phyloP scores from a whole-genome alignment of 2,797 vertebrate species.

The Catostomus latipinnis region DNA sequence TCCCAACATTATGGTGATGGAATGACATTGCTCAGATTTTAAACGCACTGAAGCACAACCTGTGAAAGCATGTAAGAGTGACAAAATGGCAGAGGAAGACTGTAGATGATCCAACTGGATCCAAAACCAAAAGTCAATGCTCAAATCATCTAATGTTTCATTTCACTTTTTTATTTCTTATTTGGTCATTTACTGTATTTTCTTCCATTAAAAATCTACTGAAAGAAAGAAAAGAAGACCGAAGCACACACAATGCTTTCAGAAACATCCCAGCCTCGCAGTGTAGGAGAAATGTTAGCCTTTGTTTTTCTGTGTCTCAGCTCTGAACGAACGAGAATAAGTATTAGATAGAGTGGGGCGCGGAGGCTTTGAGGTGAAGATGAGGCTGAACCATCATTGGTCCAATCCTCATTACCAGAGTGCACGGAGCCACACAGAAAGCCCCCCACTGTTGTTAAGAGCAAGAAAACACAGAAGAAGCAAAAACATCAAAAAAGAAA shows the following conservation, averaged over 20 bases:
- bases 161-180: not conserved
- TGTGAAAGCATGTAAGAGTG: conserved; percentile 47
- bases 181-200: not conserved
- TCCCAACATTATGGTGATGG: not conserved
- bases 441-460: conserved; percentile 61
- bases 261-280: not conserved
- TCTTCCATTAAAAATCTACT: not conserved
- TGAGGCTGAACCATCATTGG: conserved; percentile 62
- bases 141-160: not conserved
- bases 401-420: conserved; percentile 67
- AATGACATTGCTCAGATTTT: not conserved
- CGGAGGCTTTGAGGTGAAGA: conserved; percentile 65
- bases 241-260: not conserved
- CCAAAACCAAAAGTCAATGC: not conserved
- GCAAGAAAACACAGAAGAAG: conserved; percentile 65
- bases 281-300: not conserved
- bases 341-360: conserved; percentile 52
- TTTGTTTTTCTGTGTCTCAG: conserved; percentile 38
- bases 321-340: conserved; percentile 57
- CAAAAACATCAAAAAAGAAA: conserved; percentile 73
- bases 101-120: conserved; percentile 37
- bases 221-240: not conserved
- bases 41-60: conserved; percentile 33
- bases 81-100: conserved; percentile 46
- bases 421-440: conserved; percentile 54